Evolutionary conservation across 2,797 vertebrate genomes (phyloP), one percentile per base, ranked within the genome.

Genomic region (Mormyrops attenuatus): DNA sequence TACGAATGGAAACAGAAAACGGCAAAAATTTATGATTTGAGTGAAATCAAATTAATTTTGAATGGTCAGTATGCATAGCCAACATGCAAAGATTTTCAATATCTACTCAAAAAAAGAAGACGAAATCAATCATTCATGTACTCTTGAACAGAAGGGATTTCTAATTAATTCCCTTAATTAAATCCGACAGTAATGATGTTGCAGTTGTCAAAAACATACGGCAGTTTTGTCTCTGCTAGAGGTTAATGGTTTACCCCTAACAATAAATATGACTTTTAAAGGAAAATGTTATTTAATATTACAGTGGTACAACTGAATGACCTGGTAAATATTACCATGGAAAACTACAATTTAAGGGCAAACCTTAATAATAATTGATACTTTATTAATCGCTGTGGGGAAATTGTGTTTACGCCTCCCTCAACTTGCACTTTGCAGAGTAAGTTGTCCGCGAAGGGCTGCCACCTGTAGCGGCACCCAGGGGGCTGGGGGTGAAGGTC

Each of bases 91-190:
- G 6, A 22, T 50, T 22, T 44, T 85, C 41, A 26, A 85, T 85
- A 49, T 22, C n/a, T 50, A 49, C 22, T 47, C n/a, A 22, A 85
- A 85, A 84, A 85, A 85, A 11, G 22, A 49, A 50, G 8, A n/a
- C 0, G 6, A 22, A 49, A 85, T 85, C 15, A 82, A 9, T 63
- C 8, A 49, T 44, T 69, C 30, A 69, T 13, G 88, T 90, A 88
- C 90, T 89, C 91, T 91, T 92, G 91, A 85, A 91, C 91, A 44
- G 89, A 47, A 60, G 89, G 90, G 52, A 63, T 90, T 91, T 92
- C 89, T 89, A 91, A 91, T 91, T 91, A 91, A 91, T 92, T 92
- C 89, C 84, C 85, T 90, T 93, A 91, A 92, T 92, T 85, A 92
- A 90, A 92, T 91, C 91, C 89, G 91, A 91, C 92, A 92, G 91